phyloP scores from a whole-genome alignment of 2,888 invertebrate genomes.

The Kuschelorhynchus macadamiae region DNA sequence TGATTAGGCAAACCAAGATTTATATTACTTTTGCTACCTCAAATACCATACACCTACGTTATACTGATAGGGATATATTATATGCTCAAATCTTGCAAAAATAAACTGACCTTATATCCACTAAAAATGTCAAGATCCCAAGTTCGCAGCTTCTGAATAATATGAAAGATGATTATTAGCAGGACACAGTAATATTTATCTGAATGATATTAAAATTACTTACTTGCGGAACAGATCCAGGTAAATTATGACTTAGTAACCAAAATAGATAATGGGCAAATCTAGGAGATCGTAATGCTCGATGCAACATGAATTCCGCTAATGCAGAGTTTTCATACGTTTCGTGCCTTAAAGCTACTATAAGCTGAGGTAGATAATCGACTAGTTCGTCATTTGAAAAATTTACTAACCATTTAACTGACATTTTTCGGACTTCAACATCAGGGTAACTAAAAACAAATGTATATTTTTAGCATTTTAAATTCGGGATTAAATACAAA shows the following conservation, averaged over 20 bases:
- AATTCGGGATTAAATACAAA: background rate
- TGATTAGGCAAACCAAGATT: too few species aligned
- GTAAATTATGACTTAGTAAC: conserved; percentile 88
- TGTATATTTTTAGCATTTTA: too few species aligned
- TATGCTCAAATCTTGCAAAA: background rate
- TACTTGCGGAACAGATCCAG: conserved; percentile 86
- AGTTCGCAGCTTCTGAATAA: conserved; percentile 26
- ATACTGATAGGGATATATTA: too few species aligned
- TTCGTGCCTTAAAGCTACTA: conserved; percentile 91
- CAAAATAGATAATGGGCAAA: conserved; percentile 97
- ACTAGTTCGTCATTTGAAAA: conserved; percentile 91
- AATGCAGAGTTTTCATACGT: conserved; percentile 92
- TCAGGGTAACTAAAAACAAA: conserved; percentile 93
- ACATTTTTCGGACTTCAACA: conserved; percentile 86
- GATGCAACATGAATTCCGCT: conserved; percentile 84
- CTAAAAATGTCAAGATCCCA: conserved; percentile 37
- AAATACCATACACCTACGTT: too few species aligned
- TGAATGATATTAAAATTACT: conserved; percentile 16
- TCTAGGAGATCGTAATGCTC: conserved; percentile 87
- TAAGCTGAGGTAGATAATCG: conserved; percentile 93
- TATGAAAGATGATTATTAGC: background rate
- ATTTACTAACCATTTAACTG: conserved; percentile 84
- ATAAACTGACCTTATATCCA: conserved; percentile 43
- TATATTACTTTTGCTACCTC: too few species aligned
- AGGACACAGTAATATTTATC: background rate